Evolutionary conservation across 2,797 vertebrate genomes (phyloP).

Genomic region (Notoglanidium macrostoma): DNA sequence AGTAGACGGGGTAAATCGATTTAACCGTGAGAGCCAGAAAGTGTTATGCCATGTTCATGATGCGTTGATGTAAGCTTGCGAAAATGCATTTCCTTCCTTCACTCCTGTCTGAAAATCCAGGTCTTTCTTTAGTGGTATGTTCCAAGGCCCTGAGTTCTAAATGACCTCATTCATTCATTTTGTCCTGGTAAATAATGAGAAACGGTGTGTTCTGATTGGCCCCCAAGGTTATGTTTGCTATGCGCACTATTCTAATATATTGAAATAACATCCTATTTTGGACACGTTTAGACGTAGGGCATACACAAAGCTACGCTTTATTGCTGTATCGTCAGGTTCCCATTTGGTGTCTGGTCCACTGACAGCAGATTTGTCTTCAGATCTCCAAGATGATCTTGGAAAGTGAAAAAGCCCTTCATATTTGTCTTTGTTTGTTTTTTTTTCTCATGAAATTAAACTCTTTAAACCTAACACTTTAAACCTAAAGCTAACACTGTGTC

Average conservation of each 20-base stretch:
- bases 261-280: constrained; percentile 53
- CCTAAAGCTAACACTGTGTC: constrained; percentile 30
- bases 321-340: constrained; percentile 78
- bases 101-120: constrained; percentile 34
- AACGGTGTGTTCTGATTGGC: constrained; percentile 34
- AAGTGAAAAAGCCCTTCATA: constrained; percentile 77
- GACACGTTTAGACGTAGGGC: constrained; percentile 65
- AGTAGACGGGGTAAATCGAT: background rate
- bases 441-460: constrained; percentile 34
- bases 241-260: constrained; percentile 24
- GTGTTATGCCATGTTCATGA: constrained; percentile 31
- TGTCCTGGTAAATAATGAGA: constrained; percentile 55
- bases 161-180: constrained; percentile 64
- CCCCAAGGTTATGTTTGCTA: constrained; percentile 18
- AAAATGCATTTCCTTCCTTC: background rate
- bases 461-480: constrained; percentile 23
- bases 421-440: constrained; percentile 39
- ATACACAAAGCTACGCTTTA: constrained; percentile 78
- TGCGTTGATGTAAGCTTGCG: background rate
- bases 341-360: constrained; percentile 68
- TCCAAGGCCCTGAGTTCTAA: constrained; percentile 71
- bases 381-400: constrained; percentile 71
- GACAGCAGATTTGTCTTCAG: constrained; percentile 60
- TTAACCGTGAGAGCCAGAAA: background rate
- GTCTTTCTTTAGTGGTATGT: constrained; percentile 67